phyloP scores from a whole-genome alignment of 2,797 vertebrate species.

The Phataginus tricuspis region DNA sequence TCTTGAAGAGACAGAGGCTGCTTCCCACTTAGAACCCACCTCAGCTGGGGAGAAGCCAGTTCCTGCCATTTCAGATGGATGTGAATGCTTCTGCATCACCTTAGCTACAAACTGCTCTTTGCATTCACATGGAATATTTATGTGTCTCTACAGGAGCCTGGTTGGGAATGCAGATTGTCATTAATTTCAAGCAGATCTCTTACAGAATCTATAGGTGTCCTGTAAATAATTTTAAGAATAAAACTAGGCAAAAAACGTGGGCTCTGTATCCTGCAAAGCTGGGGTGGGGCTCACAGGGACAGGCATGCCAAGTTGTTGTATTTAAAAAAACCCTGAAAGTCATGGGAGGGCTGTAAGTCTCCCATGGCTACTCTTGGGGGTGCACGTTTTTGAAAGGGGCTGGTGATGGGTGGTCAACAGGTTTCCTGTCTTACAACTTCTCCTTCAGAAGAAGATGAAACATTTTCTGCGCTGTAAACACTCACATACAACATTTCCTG shows the following conservation, averaged over 20 bases:
- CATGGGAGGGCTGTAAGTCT: background rate
- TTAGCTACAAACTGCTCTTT: background rate
- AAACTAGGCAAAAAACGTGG: constrained; percentile 3
- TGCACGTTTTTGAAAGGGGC: background rate
- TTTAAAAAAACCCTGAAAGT: background rate
- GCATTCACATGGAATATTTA: background rate
- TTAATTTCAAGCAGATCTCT: background rate
- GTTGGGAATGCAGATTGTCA: background rate
- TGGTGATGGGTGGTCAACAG: background rate
- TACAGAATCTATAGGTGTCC: background rate
- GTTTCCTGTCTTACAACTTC: background rate
- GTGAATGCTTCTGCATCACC: background rate
- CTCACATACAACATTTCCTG: background rate
- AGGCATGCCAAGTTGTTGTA: background rate
- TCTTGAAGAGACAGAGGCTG: background rate
- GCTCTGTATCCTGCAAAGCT: background rate
- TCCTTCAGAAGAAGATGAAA: constrained; percentile 28
- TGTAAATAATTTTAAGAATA: background rate
- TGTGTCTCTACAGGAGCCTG: background rate
- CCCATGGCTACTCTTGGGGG: background rate
- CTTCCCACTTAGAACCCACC: background rate
- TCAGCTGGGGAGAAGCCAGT: background rate
- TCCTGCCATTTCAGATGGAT: background rate
- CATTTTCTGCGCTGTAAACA: background rate
- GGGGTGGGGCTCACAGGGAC: background rate